Evolutionary conservation across 92 coral and sea anemone species (phyloP).

Genomic region (Epizoanthus illoricatus): DNA sequence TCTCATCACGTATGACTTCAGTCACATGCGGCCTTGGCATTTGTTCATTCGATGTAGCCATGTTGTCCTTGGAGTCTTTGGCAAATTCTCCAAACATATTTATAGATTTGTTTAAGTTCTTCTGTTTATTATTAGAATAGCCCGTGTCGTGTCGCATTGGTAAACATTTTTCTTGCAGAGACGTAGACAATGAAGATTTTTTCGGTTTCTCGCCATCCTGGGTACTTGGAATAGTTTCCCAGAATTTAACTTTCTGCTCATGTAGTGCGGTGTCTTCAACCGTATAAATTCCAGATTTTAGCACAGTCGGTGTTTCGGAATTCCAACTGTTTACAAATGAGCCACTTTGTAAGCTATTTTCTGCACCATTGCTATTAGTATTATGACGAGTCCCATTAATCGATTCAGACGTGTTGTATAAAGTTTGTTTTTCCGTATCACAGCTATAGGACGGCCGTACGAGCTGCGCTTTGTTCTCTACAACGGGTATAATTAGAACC

Average conservation of each 20-base stretch:
- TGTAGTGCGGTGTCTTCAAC: not conserved
- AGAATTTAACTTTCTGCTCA: not conserved
- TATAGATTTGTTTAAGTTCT: constrained; percentile 17
- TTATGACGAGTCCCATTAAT: constrained; percentile 24
- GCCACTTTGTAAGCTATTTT: constrained; percentile 34
- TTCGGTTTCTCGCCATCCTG: not conserved
- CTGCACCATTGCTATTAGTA: constrained; percentile 15
- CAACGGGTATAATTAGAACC: constrained; percentile 74
- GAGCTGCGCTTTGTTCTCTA: constrained; percentile 53
- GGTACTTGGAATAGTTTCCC: not conserved
- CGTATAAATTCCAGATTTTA: not conserved
- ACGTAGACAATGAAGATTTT: not conserved
- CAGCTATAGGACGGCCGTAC: constrained; percentile 32
- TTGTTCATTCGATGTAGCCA: not conserved
- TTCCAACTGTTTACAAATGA: constrained; percentile 24
- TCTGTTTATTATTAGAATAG: not conserved
- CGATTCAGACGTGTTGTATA: constrained; percentile 18
- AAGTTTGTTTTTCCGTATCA: constrained; percentile 67
- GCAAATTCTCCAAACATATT: not conserved
- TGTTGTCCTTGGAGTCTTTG: not conserved
- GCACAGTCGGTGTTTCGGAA: not conserved
- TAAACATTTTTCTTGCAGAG: constrained; percentile 5
- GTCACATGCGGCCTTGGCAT: not conserved
- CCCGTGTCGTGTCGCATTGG: constrained; percentile 5
- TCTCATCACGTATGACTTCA: constrained; percentile 16